These are phyloP conservation scores for Leucophora obtusa DNA, from an alignment of 2,888 invertebrate species.

Conservation along the genomic window DNA sequence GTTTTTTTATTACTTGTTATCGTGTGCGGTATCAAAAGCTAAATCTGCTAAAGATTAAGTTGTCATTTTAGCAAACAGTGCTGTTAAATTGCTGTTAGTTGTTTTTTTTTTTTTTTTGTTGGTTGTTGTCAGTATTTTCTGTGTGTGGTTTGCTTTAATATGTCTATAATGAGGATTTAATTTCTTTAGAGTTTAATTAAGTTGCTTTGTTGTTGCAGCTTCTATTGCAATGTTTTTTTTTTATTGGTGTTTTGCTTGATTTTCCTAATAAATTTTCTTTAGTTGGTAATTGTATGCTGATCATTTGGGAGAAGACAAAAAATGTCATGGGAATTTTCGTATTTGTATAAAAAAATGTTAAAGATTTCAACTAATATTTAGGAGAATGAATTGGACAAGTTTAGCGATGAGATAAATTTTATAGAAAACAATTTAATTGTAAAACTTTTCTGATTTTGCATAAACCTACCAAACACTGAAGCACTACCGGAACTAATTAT, in stretches of 20 bases:
- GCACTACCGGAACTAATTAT: too few species aligned
- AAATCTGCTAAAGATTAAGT: slow-evolving; percentile 59
- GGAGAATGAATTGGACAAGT: too few species aligned
- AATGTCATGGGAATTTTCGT: slow-evolving; percentile 76
- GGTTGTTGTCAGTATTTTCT: slow-evolving; percentile 19
- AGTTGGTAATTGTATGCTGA: slow-evolving; percentile 61
- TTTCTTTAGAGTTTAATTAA: slow-evolving; percentile 56
- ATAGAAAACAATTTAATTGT: too few species aligned
- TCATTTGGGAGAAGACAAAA: slow-evolving; percentile 69
- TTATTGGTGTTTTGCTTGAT: slow-evolving; percentile 13
- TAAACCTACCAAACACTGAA: too few species aligned
- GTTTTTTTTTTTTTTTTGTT: neutral
- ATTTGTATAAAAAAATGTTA: slow-evolving; percentile 20
- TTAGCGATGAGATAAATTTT: too few species aligned
- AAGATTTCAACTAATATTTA: neutral
- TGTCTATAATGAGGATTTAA: slow-evolving; percentile 62
- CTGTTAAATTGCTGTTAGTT: slow-evolving; percentile 41
- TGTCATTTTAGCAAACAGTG: slow-evolving; percentile 52
- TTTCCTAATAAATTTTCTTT: slow-evolving; percentile 52
- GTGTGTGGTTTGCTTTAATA: slow-evolving; percentile 53
- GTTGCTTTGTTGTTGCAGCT: slow-evolving; percentile 53
- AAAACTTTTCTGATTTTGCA: too few species aligned
- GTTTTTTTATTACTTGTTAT: slow-evolving; percentile 61
- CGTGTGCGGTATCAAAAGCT: slow-evolving; percentile 63
- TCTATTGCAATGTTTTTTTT: slow-evolving; percentile 15